These are phyloP conservation scores for Tamandua tetradactyla DNA, from an alignment of 2,797 vertebrate genomes.

Conservation along the genomic window DNA sequence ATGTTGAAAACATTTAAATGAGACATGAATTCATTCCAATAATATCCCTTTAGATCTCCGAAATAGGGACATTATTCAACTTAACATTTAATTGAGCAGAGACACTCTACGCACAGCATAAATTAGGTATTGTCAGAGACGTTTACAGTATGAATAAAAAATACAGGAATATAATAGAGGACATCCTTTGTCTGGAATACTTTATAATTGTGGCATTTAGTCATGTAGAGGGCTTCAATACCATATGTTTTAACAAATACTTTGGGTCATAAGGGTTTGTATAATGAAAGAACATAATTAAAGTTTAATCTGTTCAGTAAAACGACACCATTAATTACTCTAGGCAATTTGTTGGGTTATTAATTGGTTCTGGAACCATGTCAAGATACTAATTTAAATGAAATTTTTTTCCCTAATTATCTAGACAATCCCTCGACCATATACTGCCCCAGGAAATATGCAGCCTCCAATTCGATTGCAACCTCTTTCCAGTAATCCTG, in stretches of 20 bases:
- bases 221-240: conserved; percentile 47
- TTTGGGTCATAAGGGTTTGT: conserved; percentile 70
- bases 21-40: conserved; percentile 40
- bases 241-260: conserved; percentile 77
- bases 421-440: conserved; percentile 88
- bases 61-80: conserved; percentile 56
- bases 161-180: background rate
- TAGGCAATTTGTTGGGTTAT: conserved; percentile 73
- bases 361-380: conserved; percentile 73
- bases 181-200: conserved; percentile 55
- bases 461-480: conserved; percentile 89
- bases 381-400: conserved; percentile 64
- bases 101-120: background rate
- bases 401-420: conserved; percentile 66
- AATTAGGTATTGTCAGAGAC: conserved; percentile 29
- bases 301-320: conserved; percentile 76
- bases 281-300: conserved; percentile 75
- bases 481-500: conserved; percentile 85
- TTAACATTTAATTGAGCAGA: conserved; percentile 63
- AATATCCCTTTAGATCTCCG: conserved; percentile 27
- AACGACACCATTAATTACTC: conserved; percentile 66
- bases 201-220: conserved; percentile 41
- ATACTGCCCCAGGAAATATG: conserved; percentile 90
- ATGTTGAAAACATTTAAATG: conserved; percentile 48
- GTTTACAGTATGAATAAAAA: conserved; percentile 44